Conservation (phyloP, 2,888 invertebrate species). For the Gnatocerus cornutus region DNA sequence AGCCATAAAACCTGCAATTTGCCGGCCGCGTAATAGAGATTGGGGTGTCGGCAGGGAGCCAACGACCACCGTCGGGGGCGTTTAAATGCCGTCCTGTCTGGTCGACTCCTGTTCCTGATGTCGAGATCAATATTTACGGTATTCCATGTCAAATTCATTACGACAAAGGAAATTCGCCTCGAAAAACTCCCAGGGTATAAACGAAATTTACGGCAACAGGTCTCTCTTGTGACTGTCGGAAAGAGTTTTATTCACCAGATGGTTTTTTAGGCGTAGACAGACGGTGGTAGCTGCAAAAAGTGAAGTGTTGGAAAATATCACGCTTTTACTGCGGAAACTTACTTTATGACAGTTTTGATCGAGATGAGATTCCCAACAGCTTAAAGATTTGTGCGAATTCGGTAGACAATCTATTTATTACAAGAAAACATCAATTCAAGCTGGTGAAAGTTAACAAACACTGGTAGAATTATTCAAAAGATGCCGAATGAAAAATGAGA, state of each 20-base stretch:
- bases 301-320: slow-evolving; percentile 1
- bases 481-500: too few relatives aligned
- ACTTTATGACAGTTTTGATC: neutral
- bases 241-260: slow-evolving; percentile 18
- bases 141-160: slow-evolving; percentile 42
- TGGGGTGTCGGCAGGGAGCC: slow-evolving; percentile 59
- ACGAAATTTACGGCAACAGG: slow-evolving; percentile 43
- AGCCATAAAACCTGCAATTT: slow-evolving; percentile 66
- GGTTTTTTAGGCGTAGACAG: slow-evolving; percentile 10
- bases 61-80: slow-evolving; percentile 51
- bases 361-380: too few relatives aligned
- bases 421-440: too few relatives aligned
- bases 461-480: too few relatives aligned
- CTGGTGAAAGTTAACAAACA: too few relatives aligned
- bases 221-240: slow-evolving; percentile 30
- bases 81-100: slow-evolving; percentile 48
- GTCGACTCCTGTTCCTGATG: slow-evolving; percentile 32
- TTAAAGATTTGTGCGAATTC: too few relatives aligned
- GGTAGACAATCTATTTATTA: too few relatives aligned
- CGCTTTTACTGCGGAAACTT: neutral
- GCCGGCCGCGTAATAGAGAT: slow-evolving; percentile 65
- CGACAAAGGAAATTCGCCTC: slow-evolving; percentile 27
- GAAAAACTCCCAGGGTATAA: slow-evolving; percentile 14
- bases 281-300: neutral
- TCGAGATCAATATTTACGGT: slow-evolving; percentile 47